Evolutionary conservation across 2,888 invertebrate species (phyloP), one percentile per base, ranked within the genome.

Genomic region (Agrochola lychnidis): DNA sequence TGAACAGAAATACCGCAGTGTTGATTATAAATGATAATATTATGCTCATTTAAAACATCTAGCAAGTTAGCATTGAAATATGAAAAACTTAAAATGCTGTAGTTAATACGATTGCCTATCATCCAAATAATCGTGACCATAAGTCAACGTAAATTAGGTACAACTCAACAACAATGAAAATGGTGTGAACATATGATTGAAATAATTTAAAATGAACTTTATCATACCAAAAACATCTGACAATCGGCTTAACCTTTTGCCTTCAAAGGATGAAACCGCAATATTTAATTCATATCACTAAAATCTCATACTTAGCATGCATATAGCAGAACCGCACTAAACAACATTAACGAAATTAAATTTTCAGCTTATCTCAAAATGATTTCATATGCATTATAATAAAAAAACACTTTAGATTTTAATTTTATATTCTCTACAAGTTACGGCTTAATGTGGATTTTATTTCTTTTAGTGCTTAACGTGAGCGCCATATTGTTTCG

Each of bases 271-370:
- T 68, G 22, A 67, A 75, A 67, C 71, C 51, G 70, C 86, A 89
- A 89, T 87, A 86, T 87, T 83, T 74, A 66, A 84, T 40, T 62
- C 66, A 56, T 67, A 85, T 82, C 62, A 64, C 36, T 79, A 67
- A 22, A 59, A 84, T 75, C 72, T 82, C 82, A 86, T 83, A 78
- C 79, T 75, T 78, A 73, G 63, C 82, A 82, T 84, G 78, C 74
- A 74, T 74, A 57, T 51, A 76, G 66, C 51, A 69, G 68, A 79
- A 73, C 80, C 82, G 61, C 81, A 67, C 63, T 62, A 76, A 76
- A 78, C 72, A 59, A 81, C 87, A 91, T 91, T 90, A 91, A 88
- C 84, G 74, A 87, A 90, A 92, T 91, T 85, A 90, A 88, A 87
- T 90, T 90, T 91, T 87, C 85, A 87, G 87, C 87, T 88, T 85